Conservation (phyloP, 2,797 vertebrate genomes). For the Jordanella pulchra region DNA sequence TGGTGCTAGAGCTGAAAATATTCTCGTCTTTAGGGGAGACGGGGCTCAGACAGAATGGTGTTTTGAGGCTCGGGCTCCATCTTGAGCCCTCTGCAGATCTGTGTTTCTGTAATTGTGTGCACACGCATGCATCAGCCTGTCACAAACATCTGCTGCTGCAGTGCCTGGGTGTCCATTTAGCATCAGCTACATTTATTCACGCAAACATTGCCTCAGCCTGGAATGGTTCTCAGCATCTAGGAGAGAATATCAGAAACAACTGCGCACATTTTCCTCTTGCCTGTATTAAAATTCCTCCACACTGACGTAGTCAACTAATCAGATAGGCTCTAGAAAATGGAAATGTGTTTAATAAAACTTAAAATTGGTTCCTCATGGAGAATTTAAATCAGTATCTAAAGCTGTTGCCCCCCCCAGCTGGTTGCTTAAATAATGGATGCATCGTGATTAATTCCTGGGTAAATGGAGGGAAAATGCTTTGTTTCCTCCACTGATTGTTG, state of each 20-base stretch:
- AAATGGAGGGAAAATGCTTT: constrained; percentile 37
- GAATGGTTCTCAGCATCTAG: neutral
- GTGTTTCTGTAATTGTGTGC: constrained; percentile 47
- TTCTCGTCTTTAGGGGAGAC: constrained; percentile 23
- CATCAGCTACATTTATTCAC: constrained; percentile 32
- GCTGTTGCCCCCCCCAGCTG: constrained; percentile 11
- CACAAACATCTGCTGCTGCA: constrained; percentile 71
- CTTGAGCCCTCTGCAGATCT: constrained; percentile 74
- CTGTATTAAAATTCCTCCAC: constrained; percentile 42
- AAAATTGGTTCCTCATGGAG: constrained; percentile 45
- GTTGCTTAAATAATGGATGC: constrained; percentile 45
- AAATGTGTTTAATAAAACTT: constrained; percentile 36
- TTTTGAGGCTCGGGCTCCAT: constrained; percentile 69
- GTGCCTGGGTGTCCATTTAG: constrained; percentile 44
- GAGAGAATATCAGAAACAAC: constrained; percentile 5
- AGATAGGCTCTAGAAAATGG: constrained; percentile 30
- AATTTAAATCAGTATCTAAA: constrained; percentile 36
- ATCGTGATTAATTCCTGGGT: constrained; percentile 37
- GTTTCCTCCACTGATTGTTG: constrained; percentile 20
- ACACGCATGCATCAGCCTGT: constrained; percentile 42
- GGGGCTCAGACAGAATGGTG: constrained; percentile 52
- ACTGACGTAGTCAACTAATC: constrained; percentile 29
- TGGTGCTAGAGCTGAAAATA: constrained; percentile 10
- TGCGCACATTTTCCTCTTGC: constrained; percentile 25
- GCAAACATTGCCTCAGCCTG: neutral